Conservation (phyloP, 2,888 invertebrate species). For the Dynastes grantii region DNA sequence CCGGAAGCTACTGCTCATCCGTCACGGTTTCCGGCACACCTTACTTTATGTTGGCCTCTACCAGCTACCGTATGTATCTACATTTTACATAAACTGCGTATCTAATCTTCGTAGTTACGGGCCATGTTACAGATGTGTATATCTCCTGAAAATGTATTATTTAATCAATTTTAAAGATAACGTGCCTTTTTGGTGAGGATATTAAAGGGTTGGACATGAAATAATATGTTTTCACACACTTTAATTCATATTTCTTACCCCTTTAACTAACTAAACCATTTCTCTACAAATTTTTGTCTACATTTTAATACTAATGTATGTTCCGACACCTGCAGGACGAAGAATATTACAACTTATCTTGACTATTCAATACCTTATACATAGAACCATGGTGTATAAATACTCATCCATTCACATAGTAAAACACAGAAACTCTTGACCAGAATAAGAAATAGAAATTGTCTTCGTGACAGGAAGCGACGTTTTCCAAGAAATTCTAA, state of each 20-base stretch:
- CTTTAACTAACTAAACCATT: too few relatives aligned
- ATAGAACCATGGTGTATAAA: background rate
- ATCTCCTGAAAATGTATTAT: too few relatives aligned
- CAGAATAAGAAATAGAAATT: slow-evolving; percentile 42
- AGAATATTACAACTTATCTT: background rate
- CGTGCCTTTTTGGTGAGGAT: too few relatives aligned
- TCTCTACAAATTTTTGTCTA: too few relatives aligned
- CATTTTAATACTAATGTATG: too few relatives aligned
- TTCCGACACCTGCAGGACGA: background rate
- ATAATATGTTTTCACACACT: too few relatives aligned
- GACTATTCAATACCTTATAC: background rate
- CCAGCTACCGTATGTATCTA: slow-evolving; percentile 3
- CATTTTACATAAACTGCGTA: background rate
- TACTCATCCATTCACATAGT: slow-evolving; percentile 2
- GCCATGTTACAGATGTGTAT: too few relatives aligned
- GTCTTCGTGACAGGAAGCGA: slow-evolving; percentile 38
- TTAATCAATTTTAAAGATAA: too few relatives aligned
- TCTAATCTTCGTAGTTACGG: too few relatives aligned
- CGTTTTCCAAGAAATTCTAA: slow-evolving; percentile 31
- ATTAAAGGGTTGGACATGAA: too few relatives aligned
- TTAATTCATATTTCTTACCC: too few relatives aligned
- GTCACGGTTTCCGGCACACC: slow-evolving; percentile 62
- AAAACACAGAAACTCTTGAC: slow-evolving; percentile 14
- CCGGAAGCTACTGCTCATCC: slow-evolving; percentile 62
- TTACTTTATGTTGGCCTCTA: slow-evolving; percentile 60